Evolutionary conservation across 2,113 vertebrate genomes (phyloP), one percentile per base, ranked within the genome.

Genomic region (Gulo gulo): DNA sequence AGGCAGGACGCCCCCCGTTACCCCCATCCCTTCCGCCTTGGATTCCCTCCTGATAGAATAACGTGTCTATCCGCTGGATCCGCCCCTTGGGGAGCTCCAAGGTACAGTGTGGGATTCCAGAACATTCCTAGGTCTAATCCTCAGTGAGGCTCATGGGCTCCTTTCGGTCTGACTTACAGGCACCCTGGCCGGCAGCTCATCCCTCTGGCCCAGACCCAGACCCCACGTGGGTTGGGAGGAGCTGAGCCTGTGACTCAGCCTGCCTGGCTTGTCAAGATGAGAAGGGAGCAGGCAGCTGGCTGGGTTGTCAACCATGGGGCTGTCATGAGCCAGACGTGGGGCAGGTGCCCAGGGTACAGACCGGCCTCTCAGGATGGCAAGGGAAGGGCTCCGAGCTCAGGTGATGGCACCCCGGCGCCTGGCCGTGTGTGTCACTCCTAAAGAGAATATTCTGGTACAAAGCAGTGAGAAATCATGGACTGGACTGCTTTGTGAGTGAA

Each of bases 271-370:
- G 55, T 82, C 52, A 91, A 36, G 55, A 50, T 3, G 52, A 93
- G 95, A 97, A 95, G 98, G 76, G 95, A 92, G 91, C 61, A 36
- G 87, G 92, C 97, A 97, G 94, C 96, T 97, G 97, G 73, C 85
- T 10, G 59, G 87, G 69, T 92, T 23, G 74, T 31, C 4, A 2
- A 91, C 87, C 84, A 57, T 0, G 21, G 57, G 74, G 63, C 36
- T 36, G 57, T 82, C 50, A 1, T 11, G 45, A 76, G 89, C 96
- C 88, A 94, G 91, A 50, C 88, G 0, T 31, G 36, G 50, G 96
- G 76, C 94, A 93, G 97, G 96, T 98, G 96, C 69, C 84, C 0
- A 0, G 89, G n/a, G 59, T 39, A 52, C 14, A 36, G 65, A 14
- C 15, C 0, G 16, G n/a, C 71, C 65, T 23, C 81, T 93, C 86